Conservation (phyloP, 35 echinoderm and acorn worm species). For the Acanthaster planci region DNA sequence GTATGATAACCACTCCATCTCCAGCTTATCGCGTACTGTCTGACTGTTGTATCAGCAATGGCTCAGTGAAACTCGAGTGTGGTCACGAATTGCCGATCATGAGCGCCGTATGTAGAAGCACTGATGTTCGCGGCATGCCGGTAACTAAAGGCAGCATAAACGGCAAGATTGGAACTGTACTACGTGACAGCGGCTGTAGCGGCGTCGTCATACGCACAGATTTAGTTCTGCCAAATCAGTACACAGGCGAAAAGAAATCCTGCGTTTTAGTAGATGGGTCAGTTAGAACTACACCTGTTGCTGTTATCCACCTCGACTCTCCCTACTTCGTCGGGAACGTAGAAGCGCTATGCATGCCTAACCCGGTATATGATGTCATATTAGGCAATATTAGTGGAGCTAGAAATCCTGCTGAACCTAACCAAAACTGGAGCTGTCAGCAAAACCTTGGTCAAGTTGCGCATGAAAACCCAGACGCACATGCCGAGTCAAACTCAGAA, state of each 20-base stretch:
- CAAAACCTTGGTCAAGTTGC: neutral
- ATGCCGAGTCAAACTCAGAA: conserved; percentile 39
- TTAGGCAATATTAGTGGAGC: conserved; percentile 32
- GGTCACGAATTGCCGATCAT: conserved; percentile 30
- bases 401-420: conserved; percentile 17
- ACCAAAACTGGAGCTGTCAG: neutral
- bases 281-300: conserved; percentile 6
- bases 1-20: neutral
- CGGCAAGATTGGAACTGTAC: neutral
- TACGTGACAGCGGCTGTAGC: conserved; percentile 50
- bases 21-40: neutral
- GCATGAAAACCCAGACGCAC: conserved; percentile 25
- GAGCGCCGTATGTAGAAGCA: neutral
- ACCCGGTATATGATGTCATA: conserved; percentile 44
- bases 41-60: neutral
- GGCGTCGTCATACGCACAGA: conserved; percentile 19
- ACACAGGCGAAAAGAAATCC: conserved; percentile 37
- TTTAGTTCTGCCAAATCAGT: conserved; percentile 14
- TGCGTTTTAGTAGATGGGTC: conserved; percentile 50
- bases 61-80: neutral
- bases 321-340: conserved; percentile 31
- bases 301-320: conserved; percentile 1
- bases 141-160: conserved; percentile 13
- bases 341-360: conserved; percentile 39
- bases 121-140: conserved; percentile 18